These are phyloP conservation scores for Mastigias papua DNA, from an alignment of 30 jellyfish, hydroid and myxozoan species.

Conservation along the genomic window DNA sequence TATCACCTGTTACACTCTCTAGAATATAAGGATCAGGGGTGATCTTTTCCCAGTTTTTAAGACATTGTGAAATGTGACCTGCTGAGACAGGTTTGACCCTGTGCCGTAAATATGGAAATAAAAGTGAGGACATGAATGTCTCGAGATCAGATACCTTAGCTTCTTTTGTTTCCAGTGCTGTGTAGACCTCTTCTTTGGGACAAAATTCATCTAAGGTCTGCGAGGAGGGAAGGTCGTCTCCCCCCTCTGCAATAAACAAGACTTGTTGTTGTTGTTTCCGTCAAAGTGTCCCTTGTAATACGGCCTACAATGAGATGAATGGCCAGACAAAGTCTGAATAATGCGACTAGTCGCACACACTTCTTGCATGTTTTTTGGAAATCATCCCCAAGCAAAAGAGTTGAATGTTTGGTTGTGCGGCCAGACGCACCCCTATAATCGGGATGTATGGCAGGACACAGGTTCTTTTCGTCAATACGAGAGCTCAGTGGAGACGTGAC, in stretches of 20 bases:
- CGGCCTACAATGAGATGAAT: not conserved
- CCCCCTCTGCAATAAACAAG: constrained; percentile 62
- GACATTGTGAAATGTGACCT: constrained; percentile 11
- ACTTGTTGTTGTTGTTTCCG: not conserved
- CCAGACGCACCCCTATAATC: constrained; percentile 13
- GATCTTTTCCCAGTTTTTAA: constrained; percentile 2
- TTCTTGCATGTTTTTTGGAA: constrained; percentile 30
- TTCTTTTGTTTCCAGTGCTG: not conserved
- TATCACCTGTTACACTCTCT: constrained; percentile 11
- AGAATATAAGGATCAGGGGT: constrained; percentile 20
- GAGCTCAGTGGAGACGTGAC: constrained; percentile 5
- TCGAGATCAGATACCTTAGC: not conserved
- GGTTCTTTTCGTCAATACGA: constrained; percentile 24
- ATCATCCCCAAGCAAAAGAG: constrained; percentile 43
- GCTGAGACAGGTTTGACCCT: not conserved
- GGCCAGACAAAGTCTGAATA: not conserved
- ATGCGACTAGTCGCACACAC: not conserved
- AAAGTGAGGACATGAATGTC: not conserved
- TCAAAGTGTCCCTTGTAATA: not conserved
- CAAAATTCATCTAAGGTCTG: not conserved
- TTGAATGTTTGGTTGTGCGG: constrained; percentile 7
- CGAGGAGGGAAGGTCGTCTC: constrained; percentile 39
- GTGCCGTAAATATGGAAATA: not conserved
- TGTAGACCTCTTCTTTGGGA: not conserved
- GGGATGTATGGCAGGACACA: not conserved